phyloP scores from a whole-genome alignment of 1,140 invertebrate species.

The Probaryconus sp. region DNA sequence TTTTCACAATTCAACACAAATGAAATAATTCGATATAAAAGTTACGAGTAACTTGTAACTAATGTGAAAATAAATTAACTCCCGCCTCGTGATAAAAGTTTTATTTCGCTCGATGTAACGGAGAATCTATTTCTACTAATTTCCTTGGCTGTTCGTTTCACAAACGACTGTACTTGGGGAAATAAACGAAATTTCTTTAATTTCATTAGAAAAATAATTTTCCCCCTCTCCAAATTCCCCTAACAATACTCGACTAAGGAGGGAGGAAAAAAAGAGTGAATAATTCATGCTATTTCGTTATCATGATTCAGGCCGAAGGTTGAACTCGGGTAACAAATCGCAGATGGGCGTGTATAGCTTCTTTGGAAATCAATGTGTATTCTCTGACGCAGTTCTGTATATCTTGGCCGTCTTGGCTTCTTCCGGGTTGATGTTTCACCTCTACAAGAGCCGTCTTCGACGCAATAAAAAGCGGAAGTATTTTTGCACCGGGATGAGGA shows the following conservation, averaged over 20 bases:
- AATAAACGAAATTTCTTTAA: too few relatives aligned
- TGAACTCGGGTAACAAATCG: slow-evolving; percentile 43
- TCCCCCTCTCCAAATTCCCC: too few relatives aligned
- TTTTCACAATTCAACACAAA: too few relatives aligned
- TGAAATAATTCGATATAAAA: slow-evolving; percentile 5
- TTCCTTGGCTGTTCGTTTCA: too few relatives aligned
- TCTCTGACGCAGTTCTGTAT: slow-evolving; percentile 52
- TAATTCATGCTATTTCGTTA: slow-evolving; percentile 72
- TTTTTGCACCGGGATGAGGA: slow-evolving; percentile 25
- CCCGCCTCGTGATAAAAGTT: too few relatives aligned
- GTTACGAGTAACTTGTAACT: slow-evolving; percentile 9
- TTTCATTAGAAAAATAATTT: too few relatives aligned
- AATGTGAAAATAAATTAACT: too few relatives aligned
- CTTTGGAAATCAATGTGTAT: slow-evolving; percentile 68
- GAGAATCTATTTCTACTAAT: too few relatives aligned
- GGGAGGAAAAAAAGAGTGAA: slow-evolving; percentile 63
- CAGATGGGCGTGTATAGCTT: slow-evolving; percentile 55
- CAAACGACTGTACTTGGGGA: too few relatives aligned
- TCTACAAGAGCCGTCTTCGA: slow-evolving; percentile 21
- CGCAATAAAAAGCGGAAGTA: slow-evolving; percentile 36
- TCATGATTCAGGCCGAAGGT: slow-evolving; percentile 66
- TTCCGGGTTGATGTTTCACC: slow-evolving; percentile 54
- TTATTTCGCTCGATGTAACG: too few relatives aligned
- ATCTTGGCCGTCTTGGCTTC: slow-evolving; percentile 37
- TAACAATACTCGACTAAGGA: slow-evolving; percentile 11